Base-by-base conservation (phyloP, 2,113 vertebrate genomes). In the Channa maculata region DNA sequence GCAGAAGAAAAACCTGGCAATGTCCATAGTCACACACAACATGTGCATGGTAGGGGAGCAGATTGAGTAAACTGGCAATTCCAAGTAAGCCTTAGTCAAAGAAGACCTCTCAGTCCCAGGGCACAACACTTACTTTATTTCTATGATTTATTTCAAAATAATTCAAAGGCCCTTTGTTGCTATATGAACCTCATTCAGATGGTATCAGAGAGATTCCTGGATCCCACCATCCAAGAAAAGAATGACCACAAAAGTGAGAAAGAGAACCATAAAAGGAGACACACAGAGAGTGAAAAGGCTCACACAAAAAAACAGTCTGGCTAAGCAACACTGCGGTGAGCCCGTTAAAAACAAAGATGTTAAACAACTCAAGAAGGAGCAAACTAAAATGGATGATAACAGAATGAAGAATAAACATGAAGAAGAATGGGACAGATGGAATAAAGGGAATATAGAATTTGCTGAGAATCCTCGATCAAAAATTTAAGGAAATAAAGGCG, bases 61-160 rank as follows among this genome's bases (percentile, higher is more conserved):
- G 86, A 91, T 70, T 92, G 79, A 14, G 89, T 91, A 13, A 94
- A 96, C 57, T 77, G 69, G 45, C 89, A 94, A 1, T 92, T 82
- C 95, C 94, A 7, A 88, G 94, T 48, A 95, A 96, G 84, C 95
- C 95, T 3, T 53, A 79, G 71, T 71, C 89, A 93, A 76, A 91
- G 73, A 67, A 92, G 92, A 55, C 59, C 61, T 45, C 39, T 12
- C 5, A 90, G 67, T 36, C 48, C 5, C 13, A 43, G 11, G 52
- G 86, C 57, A 36, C 75, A 88, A 48, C 57, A 53, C 15, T 34
- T 39, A 63, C 13, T 72, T 13, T 49, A 75, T 50, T 51, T 60
- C 10, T 37, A 24, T 10, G 75, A 64, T 55, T 75, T 65, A 50
- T 75, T 14, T 61, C 79, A 58, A 62, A 77, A 38, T 77, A 84